These are phyloP conservation scores for fruit fly (Drosophila melanogaster) DNA, from an alignment of 1,140 invertebrate genomes.

Conservation along the genomic window Release_6_plus_ISO1_MT NT_033777.3:18192501-18193000, in stretches of 20 bases:
- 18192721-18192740: constrained; percentile 55
- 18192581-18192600: constrained; percentile 85
- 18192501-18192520: constrained; percentile 85
- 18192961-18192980: constrained; percentile 79
- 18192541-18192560: constrained; percentile 66
- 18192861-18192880: constrained; percentile 61
- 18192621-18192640: constrained; percentile 55
- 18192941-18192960: constrained; percentile 70
- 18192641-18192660: constrained; percentile 40
- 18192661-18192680: constrained; percentile 43
- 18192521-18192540: constrained; percentile 84
- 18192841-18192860: constrained; percentile 77
- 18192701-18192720: constrained; percentile 43
- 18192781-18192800: constrained; percentile 59
- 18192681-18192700: constrained; percentile 56
- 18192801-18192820: constrained; percentile 76
- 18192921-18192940: constrained; percentile 22
- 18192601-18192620: constrained; percentile 84
- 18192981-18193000: constrained; percentile 72
- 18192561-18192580: constrained; percentile 84
- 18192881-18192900: constrained; percentile 66
- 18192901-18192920: constrained; percentile 52
- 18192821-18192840: constrained; percentile 76
- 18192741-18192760: constrained; percentile 58
- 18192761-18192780: constrained; percentile 31